Percentiles rank a stretch among this genome's conserved stretches.
Evolutionary conservation across 2,888 invertebrate genomes (phyloP).

Genomic region (Timandra comae): DNA sequence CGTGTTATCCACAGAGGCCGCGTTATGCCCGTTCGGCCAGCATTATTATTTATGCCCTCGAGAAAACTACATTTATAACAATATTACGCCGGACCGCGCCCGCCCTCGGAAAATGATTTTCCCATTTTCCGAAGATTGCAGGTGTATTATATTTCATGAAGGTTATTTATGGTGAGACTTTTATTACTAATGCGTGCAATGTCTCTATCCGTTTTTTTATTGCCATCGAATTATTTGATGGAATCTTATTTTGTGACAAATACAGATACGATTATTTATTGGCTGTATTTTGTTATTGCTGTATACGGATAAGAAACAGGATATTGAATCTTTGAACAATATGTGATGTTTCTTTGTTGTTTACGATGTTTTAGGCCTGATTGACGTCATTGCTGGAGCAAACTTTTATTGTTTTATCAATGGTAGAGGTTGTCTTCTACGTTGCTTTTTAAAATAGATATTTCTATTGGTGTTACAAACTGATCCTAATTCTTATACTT

Average conservation of each 20-base stretch:
- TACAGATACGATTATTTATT: slow-evolving; percentile 52
- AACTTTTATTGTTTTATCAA: slow-evolving; percentile 3
- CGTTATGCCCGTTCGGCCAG: slow-evolving; percentile 40
- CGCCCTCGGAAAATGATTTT: slow-evolving; percentile 75
- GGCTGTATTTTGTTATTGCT: slow-evolving; percentile 47
- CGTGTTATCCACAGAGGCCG: slow-evolving; percentile 15
- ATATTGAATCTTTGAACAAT: slow-evolving; percentile 40
- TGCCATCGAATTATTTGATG: slow-evolving; percentile 67
- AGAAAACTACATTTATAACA: slow-evolving; percentile 76
- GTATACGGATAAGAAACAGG: slow-evolving; percentile 39
- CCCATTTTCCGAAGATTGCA: slow-evolving; percentile 76
- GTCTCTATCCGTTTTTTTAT: slow-evolving; percentile 74
- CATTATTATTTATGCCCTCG: slow-evolving; percentile 73
- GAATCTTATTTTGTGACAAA: slow-evolving; percentile 64
- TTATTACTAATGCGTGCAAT: slow-evolving; percentile 76
- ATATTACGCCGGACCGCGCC: slow-evolving; percentile 74
- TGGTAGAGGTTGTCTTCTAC: slow-evolving; percentile 1
- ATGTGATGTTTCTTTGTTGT: slow-evolving; percentile 23
- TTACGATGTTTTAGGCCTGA: slow-evolving; percentile 11
- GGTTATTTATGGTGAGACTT: slow-evolving; percentile 75
- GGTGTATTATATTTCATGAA: slow-evolving; percentile 77
- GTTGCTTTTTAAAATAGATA: too few species aligned
- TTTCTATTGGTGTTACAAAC: too few species aligned
- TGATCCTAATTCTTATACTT: too few species aligned
- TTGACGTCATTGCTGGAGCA: slow-evolving; percentile 11